phyloP scores from a whole-genome alignment of 2,888 invertebrate species.

The Ornithoptera priamus region DNA sequence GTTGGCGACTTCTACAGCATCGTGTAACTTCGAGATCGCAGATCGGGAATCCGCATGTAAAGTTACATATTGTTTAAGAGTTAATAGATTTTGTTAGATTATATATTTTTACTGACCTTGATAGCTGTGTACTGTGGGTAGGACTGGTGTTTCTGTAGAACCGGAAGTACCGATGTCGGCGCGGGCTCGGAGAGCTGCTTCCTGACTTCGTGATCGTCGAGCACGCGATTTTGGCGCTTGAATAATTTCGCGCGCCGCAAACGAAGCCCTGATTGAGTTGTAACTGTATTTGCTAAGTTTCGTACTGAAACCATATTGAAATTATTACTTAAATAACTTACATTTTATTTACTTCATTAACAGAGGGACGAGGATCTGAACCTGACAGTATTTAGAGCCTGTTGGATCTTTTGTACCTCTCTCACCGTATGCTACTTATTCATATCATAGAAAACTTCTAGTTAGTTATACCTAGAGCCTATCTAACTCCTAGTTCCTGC shows the following conservation, averaged over 20 bases:
- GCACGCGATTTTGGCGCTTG: constrained; percentile 58
- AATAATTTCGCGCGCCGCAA: constrained; percentile 56
- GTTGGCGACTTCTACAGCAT: neutral
- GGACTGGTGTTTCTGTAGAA: constrained; percentile 63
- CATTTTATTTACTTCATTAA: neutral
- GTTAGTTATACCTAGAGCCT: no score
- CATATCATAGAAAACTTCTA: no score
- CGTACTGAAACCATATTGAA: neutral
- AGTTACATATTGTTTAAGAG: no score
- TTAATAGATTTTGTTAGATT: neutral
- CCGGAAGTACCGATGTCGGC: constrained; percentile 37
- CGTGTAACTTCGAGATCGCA: no score
- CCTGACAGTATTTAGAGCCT: neutral
- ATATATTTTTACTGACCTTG: constrained; percentile 42
- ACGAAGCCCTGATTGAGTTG: constrained; percentile 39
- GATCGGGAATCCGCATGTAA: no score
- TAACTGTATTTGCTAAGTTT: constrained; percentile 34
- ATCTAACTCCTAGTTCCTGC: no score
- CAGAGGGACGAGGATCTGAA: neutral
- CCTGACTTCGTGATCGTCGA: constrained; percentile 53
- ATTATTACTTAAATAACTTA: neutral
- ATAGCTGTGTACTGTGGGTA: constrained; percentile 59
- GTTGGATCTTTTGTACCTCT: neutral
- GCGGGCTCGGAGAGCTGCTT: constrained; percentile 61
- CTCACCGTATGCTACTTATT: neutral